phyloP scores from a whole-genome alignment of 2,797 vertebrate species.

The Scomberomorus guttatus region DNA sequence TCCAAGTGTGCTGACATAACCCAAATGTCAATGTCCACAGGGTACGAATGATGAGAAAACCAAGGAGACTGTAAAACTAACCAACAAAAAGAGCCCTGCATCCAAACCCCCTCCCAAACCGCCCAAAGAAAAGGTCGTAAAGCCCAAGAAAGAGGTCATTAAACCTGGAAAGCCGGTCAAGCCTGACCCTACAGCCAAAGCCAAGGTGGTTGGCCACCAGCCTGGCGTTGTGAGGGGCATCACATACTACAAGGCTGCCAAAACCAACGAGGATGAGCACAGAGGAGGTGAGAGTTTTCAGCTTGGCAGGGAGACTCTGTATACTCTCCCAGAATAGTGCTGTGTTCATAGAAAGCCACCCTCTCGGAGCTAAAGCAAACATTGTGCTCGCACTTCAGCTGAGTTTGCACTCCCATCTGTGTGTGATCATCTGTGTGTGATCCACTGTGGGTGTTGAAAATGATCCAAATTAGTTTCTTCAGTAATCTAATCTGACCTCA shows the following conservation, averaged over 20 bases:
- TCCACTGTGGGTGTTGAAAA: conserved; percentile 60
- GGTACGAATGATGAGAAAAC: conserved; percentile 84
- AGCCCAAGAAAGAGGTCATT: conserved; percentile 89
- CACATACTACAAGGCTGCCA: conserved; percentile 95
- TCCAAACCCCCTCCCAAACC: conserved; percentile 81
- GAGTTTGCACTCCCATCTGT: conserved; percentile 49
- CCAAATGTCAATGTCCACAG: conserved; percentile 79
- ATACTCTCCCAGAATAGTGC: not conserved
- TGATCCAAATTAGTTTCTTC: conserved; percentile 56
- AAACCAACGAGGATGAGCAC: conserved; percentile 76
- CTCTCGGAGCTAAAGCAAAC: conserved; percentile 46
- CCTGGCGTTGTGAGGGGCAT: conserved; percentile 92
- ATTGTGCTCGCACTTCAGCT: conserved; percentile 39
- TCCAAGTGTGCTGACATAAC: conserved; percentile 5
- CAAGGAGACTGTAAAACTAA: conserved; percentile 84
- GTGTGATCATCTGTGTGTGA: conserved; percentile 63
- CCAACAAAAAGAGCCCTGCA: conserved; percentile 86
- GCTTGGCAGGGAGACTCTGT: not conserved
- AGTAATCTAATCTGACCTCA: conserved; percentile 42
- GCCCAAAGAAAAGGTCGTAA: conserved; percentile 91
- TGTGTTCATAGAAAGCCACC: conserved; percentile 24
- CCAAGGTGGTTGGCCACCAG: conserved; percentile 86
- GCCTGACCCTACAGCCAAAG: conserved; percentile 87
- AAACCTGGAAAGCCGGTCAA: conserved; percentile 72
- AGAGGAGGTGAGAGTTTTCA: conserved; percentile 82